Evolutionary conservation across 1,140 invertebrate genomes (phyloP).

Genomic region (Anastatus disparis): DNA sequence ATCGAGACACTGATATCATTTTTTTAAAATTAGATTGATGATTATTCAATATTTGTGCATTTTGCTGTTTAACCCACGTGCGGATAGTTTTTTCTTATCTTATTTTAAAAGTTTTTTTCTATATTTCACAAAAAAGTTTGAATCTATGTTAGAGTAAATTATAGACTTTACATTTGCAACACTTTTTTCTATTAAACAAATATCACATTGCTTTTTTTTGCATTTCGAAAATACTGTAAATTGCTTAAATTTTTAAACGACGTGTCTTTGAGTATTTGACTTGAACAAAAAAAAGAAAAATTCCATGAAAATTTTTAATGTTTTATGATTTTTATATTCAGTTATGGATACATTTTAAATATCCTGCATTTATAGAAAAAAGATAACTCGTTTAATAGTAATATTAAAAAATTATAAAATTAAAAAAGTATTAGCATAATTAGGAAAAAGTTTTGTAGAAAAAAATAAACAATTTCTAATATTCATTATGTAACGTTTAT

Average conservation of each 20-base stretch:
- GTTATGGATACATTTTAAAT: too few species aligned
- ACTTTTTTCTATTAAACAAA: constrained; percentile 13
- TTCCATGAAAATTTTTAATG: too few species aligned
- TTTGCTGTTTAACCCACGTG: neutral
- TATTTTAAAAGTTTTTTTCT: neutral
- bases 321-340: too few species aligned
- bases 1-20: too few species aligned
- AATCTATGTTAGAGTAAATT: constrained; percentile 9
- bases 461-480: too few species aligned
- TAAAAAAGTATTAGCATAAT: too few species aligned
- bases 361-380: too few species aligned
- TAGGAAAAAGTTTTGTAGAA: too few species aligned
- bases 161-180: constrained; percentile 7
- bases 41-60: constrained; percentile 5
- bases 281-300: neutral
- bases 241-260: constrained; percentile 1
- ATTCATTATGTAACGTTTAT: too few species aligned
- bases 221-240: constrained; percentile 25
- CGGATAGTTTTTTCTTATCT: neutral
- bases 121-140: constrained; percentile 4
- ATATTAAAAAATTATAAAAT: too few species aligned
- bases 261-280: neutral
- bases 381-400: too few species aligned
- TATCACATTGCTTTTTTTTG: constrained; percentile 21
- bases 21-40: neutral